Conservation (phyloP, 2,113 vertebrate species). For the human (Homo sapiens) region GRCh38 chr7:3585501-3586000, state of each 20-base stretch:
- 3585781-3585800: background rate
- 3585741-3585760: background rate
- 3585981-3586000: background rate
- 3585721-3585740: no score
- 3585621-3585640: background rate
- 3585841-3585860: background rate
- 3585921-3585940: background rate
- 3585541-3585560: background rate
- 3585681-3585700: no score
- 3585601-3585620: background rate
- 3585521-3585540: background rate
- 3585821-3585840: background rate
- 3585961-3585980: background rate
- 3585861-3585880: background rate
- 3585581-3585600: background rate
- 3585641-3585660: background rate
- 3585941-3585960: background rate
- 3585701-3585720: background rate
- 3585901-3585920: background rate
- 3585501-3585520: fast-evolving
- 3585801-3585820: background rate
- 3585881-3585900: background rate
- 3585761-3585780: background rate
- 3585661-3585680: fast-evolving
- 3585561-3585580: background rate